Evolutionary conservation across 2,888 invertebrate species (phyloP).

Genomic region (Diloba caeruleocephala): DNA sequence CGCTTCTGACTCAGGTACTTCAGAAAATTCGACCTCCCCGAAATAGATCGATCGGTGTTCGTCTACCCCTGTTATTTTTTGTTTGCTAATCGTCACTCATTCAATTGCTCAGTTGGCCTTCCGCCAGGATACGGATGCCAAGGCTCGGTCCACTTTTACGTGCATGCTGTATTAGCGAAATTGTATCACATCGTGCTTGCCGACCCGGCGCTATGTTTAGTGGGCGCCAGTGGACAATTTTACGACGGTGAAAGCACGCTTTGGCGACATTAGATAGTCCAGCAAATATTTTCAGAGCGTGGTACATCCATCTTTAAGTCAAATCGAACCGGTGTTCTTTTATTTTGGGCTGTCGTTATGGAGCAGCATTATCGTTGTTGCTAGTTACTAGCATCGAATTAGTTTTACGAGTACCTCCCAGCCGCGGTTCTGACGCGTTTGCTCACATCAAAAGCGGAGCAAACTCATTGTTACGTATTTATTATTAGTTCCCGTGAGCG

Average conservation of each 20-base stretch:
- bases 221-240: conserved; percentile 40
- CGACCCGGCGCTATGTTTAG: conserved; percentile 51
- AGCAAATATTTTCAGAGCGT: conserved; percentile 49
- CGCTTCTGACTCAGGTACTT: conserved; percentile 82
- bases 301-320: conserved; percentile 23
- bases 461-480: conserved; percentile 85
- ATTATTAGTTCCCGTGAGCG: conserved; percentile 82
- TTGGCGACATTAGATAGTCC: conserved; percentile 46
- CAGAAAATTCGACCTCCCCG: conserved; percentile 78
- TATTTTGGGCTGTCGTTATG: conserved; percentile 41
- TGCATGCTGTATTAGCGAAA: conserved; percentile 67
- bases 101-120: conserved; percentile 84
- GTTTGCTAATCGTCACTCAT: conserved; percentile 84
- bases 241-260: conserved; percentile 47
- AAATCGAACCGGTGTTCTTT: conserved; percentile 22
- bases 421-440: conserved; percentile 77
- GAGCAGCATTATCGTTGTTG: conserved; percentile 26
- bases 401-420: conserved; percentile 83
- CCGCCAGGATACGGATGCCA: conserved; percentile 81
- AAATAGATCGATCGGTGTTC: conserved; percentile 83
- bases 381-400: conserved; percentile 70
- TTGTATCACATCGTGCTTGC: conserved; percentile 63
- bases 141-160: conserved; percentile 74
- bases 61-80: conserved; percentile 80
- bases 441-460: conserved; percentile 76